Percentiles rank a stretch among this genome's conserved stretches.
These are phyloP conservation scores for Tragelaphus strepsiceros DNA, from an alignment of 2,113 vertebrate species.

Conservation along the genomic window DNA sequence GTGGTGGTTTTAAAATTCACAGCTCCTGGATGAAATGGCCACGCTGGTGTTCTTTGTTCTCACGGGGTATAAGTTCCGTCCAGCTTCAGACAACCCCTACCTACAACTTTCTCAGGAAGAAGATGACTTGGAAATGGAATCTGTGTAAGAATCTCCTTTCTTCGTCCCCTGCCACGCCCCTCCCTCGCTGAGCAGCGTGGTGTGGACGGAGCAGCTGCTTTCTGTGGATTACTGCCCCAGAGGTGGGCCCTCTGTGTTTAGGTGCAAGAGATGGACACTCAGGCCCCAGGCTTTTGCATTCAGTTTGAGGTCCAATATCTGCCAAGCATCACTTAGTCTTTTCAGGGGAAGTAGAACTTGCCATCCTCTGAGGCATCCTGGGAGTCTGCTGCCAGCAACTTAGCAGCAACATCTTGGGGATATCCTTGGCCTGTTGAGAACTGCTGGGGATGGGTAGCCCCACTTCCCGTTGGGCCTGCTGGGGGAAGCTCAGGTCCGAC, in stretches of 20 bases:
- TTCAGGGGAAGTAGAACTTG: neutral
- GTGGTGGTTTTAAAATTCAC: slow-evolving; percentile 27
- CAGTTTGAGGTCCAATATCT: neutral
- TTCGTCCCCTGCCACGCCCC: neutral
- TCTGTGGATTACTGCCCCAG: neutral
- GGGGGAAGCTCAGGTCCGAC: neutral
- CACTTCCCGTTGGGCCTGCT: neutral
- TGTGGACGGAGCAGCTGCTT: neutral
- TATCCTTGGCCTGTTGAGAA: neutral
- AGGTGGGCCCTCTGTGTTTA: neutral
- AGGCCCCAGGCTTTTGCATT: neutral
- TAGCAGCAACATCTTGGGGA: neutral
- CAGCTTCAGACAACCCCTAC: slow-evolving; percentile 89
- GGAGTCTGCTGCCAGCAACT: neutral
- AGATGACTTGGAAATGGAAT: slow-evolving; percentile 88
- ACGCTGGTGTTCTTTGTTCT: slow-evolving; percentile 89
- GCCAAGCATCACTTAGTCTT: neutral
- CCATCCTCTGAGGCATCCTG: neutral
- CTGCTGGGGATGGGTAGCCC: neutral
- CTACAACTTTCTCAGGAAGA: slow-evolving; percentile 89
- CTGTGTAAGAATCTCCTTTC: slow-evolving; percentile 81
- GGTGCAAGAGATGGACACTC: neutral
- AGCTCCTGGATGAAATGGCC: slow-evolving; percentile 89
- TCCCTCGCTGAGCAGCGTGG: neutral
- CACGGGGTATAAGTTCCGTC: slow-evolving; percentile 90